phyloP scores from a whole-genome alignment of 2,888 invertebrate species.

The Epicampocera succincta region DNA sequence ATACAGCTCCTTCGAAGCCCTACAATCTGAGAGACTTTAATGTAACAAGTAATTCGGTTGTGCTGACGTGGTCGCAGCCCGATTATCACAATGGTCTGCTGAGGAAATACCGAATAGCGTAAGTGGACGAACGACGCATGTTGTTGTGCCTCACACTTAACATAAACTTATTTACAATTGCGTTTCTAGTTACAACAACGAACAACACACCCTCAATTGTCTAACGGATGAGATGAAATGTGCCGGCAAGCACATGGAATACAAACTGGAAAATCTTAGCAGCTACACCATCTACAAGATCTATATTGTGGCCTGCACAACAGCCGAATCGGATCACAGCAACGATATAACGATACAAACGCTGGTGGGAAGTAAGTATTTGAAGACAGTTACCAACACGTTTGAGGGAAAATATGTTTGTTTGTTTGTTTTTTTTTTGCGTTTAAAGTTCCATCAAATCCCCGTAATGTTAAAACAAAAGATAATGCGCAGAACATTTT shows the following conservation, averaged over 20 bases:
- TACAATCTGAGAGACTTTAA: constrained; percentile 82
- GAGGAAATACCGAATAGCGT: constrained; percentile 85
- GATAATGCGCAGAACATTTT: constrained; percentile 67
- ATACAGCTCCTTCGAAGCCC: constrained; percentile 83
- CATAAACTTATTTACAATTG: not conserved
- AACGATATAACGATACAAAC: constrained; percentile 83
- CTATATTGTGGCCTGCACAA: constrained; percentile 87
- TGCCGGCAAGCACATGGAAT: constrained; percentile 48
- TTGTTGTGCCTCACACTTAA: no score
- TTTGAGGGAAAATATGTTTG: not conserved
- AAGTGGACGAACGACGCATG: no score
- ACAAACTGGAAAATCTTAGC: constrained; percentile 80
- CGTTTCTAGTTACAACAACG: constrained; percentile 66
- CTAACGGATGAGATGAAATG: constrained; percentile 33
- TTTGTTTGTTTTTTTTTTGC: no score
- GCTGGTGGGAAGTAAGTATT: constrained; percentile 83
- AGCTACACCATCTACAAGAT: constrained; percentile 87
- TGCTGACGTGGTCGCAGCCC: constrained; percentile 86
- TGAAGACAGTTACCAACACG: not conserved
- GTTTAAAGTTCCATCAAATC: constrained; percentile 73
- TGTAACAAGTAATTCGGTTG: constrained; percentile 84
- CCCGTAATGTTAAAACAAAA: constrained; percentile 66
- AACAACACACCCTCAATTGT: constrained; percentile 66
- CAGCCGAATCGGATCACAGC: constrained; percentile 85
- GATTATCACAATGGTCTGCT: constrained; percentile 87